These are phyloP conservation scores for Colostygia pectinataria DNA, from an alignment of 2,888 invertebrate species.

Conservation along the genomic window DNA sequence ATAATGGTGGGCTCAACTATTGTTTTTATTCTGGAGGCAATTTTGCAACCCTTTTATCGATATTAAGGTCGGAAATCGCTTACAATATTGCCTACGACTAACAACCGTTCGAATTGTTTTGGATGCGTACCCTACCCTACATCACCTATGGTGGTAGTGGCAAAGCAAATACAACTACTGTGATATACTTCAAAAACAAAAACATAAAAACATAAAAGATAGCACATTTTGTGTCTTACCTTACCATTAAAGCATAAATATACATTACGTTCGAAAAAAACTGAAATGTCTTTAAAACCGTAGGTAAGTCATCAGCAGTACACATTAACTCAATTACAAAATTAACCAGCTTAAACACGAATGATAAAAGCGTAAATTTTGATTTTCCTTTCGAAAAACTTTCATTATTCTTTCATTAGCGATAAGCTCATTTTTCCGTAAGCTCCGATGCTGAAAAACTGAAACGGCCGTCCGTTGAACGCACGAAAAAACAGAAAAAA, in stretches of 20 bases:
- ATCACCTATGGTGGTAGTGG: background rate
- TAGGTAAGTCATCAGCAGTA: background rate
- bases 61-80: conserved; percentile 29
- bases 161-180: background rate
- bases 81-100: conserved; percentile 7
- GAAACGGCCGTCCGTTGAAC: conserved; percentile 40
- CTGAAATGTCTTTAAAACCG: background rate
- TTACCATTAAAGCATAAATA: background rate
- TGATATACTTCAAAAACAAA: no score
- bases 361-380: conserved; percentile 23
- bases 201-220: no score
- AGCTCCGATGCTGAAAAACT: conserved; percentile 42
- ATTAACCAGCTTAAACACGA: conserved; percentile 12
- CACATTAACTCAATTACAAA: background rate
- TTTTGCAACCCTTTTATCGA: conserved; percentile 39
- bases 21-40: conserved; percentile 47
- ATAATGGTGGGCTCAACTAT: conserved; percentile 50
- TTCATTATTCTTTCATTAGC: conserved; percentile 47
- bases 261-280: background rate
- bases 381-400: conserved; percentile 39
- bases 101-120: background rate
- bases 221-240: no score
- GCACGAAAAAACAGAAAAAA: conserved; percentile 50
- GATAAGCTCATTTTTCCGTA: conserved; percentile 40
- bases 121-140: background rate